phyloP scores from a whole-genome alignment of 2,888 invertebrate species.

The Epinotia demarniana region DNA sequence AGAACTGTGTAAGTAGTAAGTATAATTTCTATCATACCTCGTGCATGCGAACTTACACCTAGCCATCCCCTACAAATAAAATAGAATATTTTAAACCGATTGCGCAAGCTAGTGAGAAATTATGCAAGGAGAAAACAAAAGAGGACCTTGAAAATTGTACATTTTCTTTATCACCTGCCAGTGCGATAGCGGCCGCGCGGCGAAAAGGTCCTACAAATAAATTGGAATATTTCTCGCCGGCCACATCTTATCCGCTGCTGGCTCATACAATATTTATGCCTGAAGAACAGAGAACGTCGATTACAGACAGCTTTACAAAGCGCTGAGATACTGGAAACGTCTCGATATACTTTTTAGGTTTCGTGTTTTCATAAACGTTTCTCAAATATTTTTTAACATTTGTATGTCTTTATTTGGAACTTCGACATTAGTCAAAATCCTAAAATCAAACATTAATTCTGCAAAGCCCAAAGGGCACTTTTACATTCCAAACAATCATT shows the following conservation, averaged over 20 bases:
- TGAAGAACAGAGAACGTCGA: slow-evolving; percentile 75
- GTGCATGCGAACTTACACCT: slow-evolving; percentile 15
- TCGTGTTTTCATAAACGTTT: not conserved
- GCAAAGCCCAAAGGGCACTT: too few species aligned
- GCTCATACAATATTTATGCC: slow-evolving; percentile 77
- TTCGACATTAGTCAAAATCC: too few species aligned
- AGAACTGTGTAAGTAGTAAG: not conserved
- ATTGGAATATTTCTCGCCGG: slow-evolving; percentile 62
- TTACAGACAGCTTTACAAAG: slow-evolving; percentile 59
- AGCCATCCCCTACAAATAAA: slow-evolving; percentile 58
- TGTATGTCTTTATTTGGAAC: too few species aligned
- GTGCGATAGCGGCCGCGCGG: too few species aligned
- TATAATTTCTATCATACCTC: not conserved
- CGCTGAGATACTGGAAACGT: slow-evolving; percentile 44
- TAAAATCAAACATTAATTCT: too few species aligned
- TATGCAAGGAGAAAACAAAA: too few species aligned
- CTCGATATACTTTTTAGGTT: not conserved
- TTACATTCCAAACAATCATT: too few species aligned
- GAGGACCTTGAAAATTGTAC: too few species aligned
- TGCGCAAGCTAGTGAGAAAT: too few species aligned
- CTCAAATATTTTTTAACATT: too few species aligned
- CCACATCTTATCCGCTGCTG: slow-evolving; percentile 65
- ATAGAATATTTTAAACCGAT: slow-evolving; percentile 65
- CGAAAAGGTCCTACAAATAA: slow-evolving; percentile 62
- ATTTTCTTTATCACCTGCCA: too few species aligned